Conservation (phyloP, 1,140 invertebrate species). For the Augochlora pura region DNA sequence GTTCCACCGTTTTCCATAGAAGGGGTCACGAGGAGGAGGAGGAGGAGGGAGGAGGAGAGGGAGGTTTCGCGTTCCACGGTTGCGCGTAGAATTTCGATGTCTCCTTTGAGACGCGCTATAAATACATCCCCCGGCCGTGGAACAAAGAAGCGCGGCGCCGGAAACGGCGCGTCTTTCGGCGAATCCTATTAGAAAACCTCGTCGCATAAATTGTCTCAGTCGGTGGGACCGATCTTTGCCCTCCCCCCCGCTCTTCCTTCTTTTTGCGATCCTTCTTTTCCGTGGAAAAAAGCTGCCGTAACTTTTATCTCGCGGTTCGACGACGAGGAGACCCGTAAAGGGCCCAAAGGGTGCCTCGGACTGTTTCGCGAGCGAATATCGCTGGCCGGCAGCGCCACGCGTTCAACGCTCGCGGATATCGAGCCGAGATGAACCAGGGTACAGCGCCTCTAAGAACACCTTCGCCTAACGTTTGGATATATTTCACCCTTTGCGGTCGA, state of each 20-base stretch:
- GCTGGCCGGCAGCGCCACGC: background rate
- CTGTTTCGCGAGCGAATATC: background rate
- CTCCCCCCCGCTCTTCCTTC: background rate
- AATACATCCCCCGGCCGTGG: background rate
- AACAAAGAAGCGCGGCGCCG: conserved; percentile 18
- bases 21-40: too few relatives aligned
- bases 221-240: background rate
- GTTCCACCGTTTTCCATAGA: conserved; percentile 10
- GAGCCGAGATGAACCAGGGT: conserved; percentile 3
- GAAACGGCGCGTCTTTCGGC: conserved; percentile 11
- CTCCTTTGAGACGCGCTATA: conserved; percentile 24
- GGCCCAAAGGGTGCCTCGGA: background rate
- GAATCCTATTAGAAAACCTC: conserved; percentile 22
- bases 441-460: background rate
- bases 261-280: background rate
- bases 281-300: background rate
- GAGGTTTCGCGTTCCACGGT: conserved; percentile 25
- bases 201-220: background rate
- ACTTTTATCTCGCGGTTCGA: background rate
- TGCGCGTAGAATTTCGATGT: conserved; percentile 39
- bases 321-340: background rate
- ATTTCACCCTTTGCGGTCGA: conserved; percentile 3
- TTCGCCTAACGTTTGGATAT: conserved; percentile 13
- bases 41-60: too few relatives aligned
- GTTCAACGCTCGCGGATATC: background rate